A percentile compares a stretch with the other conserved stretches of the same genome.
Conservation (phyloP, 2,113 vertebrate species). For the Petroica traversi region DNA sequence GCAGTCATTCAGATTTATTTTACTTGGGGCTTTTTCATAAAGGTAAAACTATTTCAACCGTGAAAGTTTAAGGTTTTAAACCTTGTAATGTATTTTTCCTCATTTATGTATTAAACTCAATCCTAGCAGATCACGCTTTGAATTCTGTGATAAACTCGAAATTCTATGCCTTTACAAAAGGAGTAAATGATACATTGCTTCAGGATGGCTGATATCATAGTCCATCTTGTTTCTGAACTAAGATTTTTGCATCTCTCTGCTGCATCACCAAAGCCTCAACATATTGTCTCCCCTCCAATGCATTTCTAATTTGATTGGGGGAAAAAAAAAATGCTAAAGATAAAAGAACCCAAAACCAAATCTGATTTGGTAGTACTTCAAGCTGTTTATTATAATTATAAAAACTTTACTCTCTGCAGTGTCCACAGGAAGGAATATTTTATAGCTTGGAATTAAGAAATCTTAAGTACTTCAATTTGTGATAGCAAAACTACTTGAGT, state of each 20-base stretch:
- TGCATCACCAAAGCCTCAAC: neutral
- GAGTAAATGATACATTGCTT: neutral
- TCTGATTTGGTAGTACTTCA: neutral
- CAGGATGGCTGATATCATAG: neutral
- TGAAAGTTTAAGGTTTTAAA: neutral
- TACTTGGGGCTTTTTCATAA: neutral
- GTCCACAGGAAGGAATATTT: neutral
- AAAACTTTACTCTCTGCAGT: neutral
- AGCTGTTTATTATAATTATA: neutral
- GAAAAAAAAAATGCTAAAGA: neutral
- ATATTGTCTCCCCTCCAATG: neutral
- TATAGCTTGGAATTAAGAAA: conserved; percentile 22
- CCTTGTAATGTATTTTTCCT: neutral
- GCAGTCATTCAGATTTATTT: neutral
- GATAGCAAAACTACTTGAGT: neutral
- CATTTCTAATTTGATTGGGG: neutral
- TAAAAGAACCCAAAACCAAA: neutral
- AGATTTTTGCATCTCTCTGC: neutral
- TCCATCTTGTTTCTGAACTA: neutral
- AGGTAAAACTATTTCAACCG: neutral
- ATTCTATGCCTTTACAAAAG: neutral
- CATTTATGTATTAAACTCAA: neutral
- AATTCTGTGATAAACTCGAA: neutral
- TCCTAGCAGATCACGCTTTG: neutral
- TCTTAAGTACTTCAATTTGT: neutral